Evolutionary conservation across 1,140 invertebrate genomes (phyloP), one percentile per base, ranked within the genome.

Genomic region (Zaprionus davidi): DNA sequence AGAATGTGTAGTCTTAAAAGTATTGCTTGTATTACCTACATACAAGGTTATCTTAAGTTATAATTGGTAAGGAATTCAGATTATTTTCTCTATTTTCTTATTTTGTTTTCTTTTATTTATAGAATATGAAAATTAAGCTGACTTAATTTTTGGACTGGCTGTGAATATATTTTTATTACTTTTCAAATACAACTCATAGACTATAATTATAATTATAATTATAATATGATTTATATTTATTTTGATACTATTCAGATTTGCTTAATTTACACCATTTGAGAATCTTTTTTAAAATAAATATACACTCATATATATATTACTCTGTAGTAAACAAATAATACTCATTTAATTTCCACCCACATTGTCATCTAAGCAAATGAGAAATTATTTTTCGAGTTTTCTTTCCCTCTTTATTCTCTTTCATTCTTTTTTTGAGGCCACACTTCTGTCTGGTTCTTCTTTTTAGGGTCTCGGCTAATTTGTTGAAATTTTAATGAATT

Each of bases 401-500:
- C n/a, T 46, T 17, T 46, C n/a, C 2, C 11, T 46, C 7, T 46
- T 31, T 2, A 9, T 31, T 31, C 28, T 28, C 28, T 31, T 9
- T 41, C 13, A 36, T 17, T 11, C 22, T 53, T 17, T 51, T 63
- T 71, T 58, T 20, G 26, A 28, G 31, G 44, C 57, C 64, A 67
- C 51, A 20, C 28, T 57, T 68, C 31, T 20, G 31, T 63, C 12
- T 58, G 28, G 7, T 53, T 34, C 28, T 31, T 60, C 17, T 13
- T 49, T 53, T 69, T 68, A 28, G 49, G 62, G 11, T 70, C 67
- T 65, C 5, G 66, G 66, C 74, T 84, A 83, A 84, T 88, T 87
- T 88, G 84, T 76, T 82, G 60, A 65, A 49, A 65, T 83, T 87
- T 78, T 76, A 88, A 81, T 87, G 74, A 83, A 88, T 88, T 87